Evolutionary conservation across 2,797 vertebrate species (phyloP), one percentile per base, ranked within the genome.

Genomic region (Karalla daura): DNA sequence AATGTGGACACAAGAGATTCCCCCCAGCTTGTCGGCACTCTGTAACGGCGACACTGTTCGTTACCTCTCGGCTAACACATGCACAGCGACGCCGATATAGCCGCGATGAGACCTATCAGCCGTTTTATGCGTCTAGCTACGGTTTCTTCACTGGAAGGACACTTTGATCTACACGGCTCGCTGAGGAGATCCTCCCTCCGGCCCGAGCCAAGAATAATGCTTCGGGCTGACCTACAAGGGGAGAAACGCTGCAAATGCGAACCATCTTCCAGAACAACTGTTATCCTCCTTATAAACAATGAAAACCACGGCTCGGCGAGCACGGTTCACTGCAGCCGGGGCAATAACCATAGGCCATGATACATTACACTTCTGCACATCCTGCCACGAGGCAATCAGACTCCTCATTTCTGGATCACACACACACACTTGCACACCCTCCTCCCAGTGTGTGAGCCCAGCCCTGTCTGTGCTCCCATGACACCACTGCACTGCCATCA

Each of bases 401-500:
- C 83, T 78, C 72, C 70, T 52, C 75, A n/a, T n/a, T n/a, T 78
- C 84, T 62, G 51, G 70, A 86, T 82, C 70, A 24, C 62, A 36
- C 47, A 36, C 54, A 66, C 7, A 43, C 17, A 1, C 7, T 17
- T 17, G n/a, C 24, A 25, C 15, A 20, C 24, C 23, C 5, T n/a
- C 37, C 23, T 27, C 37, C n/a, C n/a, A n/a, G n/a, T 28, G 28
- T 20, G 46, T 10, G 74, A 73, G 84, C 85, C 83, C 78, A 83
- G 71, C 80, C 86, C 83, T 5, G 71, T 78, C 84, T 85, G 46
- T 49, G 73, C 84, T 79, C 84, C 63, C 63, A 71, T 81, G 87
- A 89, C 87, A 86, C 85, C 76, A 58, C 86, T 76, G 85, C 81
- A 80, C 80, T 69, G 81, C 64, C 80, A 86, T 70, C 86, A 82